phyloP scores from a whole-genome alignment of 2,113 vertebrate species.

The Cryptotis parvus region DNA sequence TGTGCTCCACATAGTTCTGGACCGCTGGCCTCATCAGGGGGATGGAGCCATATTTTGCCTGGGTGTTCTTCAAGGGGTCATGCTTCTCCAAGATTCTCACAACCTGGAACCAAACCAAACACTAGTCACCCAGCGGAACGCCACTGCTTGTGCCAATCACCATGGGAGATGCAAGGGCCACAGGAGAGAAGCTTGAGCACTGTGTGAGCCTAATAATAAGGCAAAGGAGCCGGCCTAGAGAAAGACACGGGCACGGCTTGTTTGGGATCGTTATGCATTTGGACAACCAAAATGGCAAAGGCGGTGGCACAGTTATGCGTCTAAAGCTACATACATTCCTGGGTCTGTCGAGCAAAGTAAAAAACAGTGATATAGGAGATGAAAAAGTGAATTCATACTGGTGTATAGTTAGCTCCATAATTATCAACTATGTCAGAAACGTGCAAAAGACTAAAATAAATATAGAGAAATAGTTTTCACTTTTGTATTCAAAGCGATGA shows the following conservation, averaged over 20 bases:
- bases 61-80: constrained; percentile 92
- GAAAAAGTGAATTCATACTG: constrained; percentile 13
- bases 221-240: neutral
- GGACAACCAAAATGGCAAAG: neutral
- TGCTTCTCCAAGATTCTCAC: constrained; percentile 98
- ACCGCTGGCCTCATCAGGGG: constrained; percentile 97
- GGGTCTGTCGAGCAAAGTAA: neutral
- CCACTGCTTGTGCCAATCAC: neutral
- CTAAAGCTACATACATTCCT: neutral
- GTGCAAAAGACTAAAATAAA: neutral
- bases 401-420: neutral
- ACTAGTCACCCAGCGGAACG: constrained; percentile 17
- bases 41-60: constrained; percentile 90
- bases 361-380: neutral
- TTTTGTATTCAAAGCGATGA: constrained; percentile 50
- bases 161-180: neutral
- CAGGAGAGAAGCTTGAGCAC: too few relatives aligned
- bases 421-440: constrained; percentile 33
- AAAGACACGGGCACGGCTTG: neutral
- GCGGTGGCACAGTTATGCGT: neutral
- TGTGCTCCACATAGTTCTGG: constrained; percentile 99
- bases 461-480: neutral
- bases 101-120: constrained; percentile 89
- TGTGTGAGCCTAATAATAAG: neutral
- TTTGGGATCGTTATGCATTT: neutral